Evolutionary conservation across 64 coral and sea anemone species (phyloP), one percentile per base, ranked within the genome.

Genomic region (Trachythela sp.): DNA sequence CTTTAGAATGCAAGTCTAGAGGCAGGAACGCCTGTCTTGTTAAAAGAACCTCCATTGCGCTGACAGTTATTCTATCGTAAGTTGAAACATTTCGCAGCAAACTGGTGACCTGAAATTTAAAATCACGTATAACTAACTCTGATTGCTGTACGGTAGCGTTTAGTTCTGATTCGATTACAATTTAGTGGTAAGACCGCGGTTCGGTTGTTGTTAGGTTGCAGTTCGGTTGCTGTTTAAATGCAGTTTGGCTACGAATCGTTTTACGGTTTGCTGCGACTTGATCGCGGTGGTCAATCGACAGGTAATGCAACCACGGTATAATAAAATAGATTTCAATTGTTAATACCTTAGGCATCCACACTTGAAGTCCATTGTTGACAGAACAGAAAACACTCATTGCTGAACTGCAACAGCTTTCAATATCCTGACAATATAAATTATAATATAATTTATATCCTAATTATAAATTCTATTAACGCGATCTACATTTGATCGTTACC

Each of bases 341-440:
- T 38, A 34, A 32, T 85, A 97, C 95, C 95, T 94, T 88, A 6
- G 39, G 41, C 48, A 94, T 51, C 95, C 95, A 97, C 40, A 77
- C 88, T 86, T 90, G 83, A 1, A 97, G 88, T 13, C 95, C 95
- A 83, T 71, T 92, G 36, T 92, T 85, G 58, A 97, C 85, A 32
- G 92, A 90, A 35, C 84, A 60, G 4, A 97, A 92, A 64, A 97
- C 89, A 30, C 87, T 52, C 67, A 92, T 71, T 29, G 95, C 92
- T 26, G 91, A 92, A n/a, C 93, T 90, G 85, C 95, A 88, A 40
- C 95, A 97, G 39, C 95, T 94, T 51, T 97, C 95, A 34, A 93
- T 92, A 88, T 97, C 95, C 95, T 97, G n/a, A 10, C 85, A 87
- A 77, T 27, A 84, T 77, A 83, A 84, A 36, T 39, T 13, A 36